phyloP scores from a whole-genome alignment of 2,113 vertebrate species.

The cattle (Bos taurus) region DNA sequence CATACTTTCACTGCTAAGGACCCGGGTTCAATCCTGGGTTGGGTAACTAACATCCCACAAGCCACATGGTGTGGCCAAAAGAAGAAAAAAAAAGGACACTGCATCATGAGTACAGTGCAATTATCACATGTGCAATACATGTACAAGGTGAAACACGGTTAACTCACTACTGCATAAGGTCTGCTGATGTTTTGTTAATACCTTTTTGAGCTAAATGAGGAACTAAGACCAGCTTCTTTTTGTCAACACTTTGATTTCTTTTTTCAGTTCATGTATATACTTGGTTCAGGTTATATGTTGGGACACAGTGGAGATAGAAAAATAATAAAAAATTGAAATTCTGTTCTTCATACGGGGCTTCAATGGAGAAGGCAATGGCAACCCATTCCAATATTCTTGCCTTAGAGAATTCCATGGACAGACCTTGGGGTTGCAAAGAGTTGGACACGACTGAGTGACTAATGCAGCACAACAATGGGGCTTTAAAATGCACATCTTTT shows the following conservation, averaged over 20 bases:
- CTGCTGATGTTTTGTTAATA: background rate
- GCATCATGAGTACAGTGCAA: background rate
- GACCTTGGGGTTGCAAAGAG: background rate
- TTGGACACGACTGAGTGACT: background rate
- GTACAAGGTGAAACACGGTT: background rate
- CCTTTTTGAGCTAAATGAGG: background rate
- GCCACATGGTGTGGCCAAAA: background rate
- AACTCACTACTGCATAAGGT: background rate
- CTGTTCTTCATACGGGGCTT: background rate
- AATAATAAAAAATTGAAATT: background rate
- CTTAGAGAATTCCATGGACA: background rate
- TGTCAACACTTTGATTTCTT: background rate
- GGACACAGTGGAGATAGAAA: background rate
- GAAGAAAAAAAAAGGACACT: background rate
- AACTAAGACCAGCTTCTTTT: background rate
- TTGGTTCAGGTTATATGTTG: background rate
- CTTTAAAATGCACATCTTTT: background rate
- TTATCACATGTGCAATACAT: background rate
- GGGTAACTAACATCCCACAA: background rate
- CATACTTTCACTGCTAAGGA: background rate
- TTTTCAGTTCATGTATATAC: background rate
- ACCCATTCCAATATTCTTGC: background rate
- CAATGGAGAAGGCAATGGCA: background rate
- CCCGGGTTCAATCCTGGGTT: background rate
- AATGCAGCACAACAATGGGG: background rate